These are phyloP conservation scores for Miltochrista miniata DNA, from an alignment of 2,888 invertebrate genomes.

Conservation along the genomic window DNA sequence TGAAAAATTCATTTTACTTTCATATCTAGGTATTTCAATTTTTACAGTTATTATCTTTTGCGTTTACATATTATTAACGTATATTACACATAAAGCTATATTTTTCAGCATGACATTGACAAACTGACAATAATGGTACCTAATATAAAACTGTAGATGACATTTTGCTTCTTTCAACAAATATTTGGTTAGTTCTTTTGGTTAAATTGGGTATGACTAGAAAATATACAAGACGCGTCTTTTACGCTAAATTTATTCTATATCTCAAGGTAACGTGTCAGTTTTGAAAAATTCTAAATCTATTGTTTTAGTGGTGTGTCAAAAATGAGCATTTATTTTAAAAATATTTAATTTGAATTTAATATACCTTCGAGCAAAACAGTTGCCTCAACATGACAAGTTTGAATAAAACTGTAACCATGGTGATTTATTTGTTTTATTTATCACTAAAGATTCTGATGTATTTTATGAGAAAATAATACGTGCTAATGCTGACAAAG, in stretches of 20 bases:
- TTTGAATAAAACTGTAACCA: conserved; percentile 6
- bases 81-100: conserved; percentile 51
- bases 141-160: conserved; percentile 27
- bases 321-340: conserved; percentile 17
- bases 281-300: too few species aligned
- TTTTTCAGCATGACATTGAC: conserved; percentile 34
- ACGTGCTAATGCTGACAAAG: conserved; percentile 60
- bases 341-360: conserved; percentile 20
- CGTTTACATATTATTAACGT: conserved; percentile 32
- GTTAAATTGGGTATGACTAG: conserved; percentile 35
- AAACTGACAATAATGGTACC: conserved; percentile 13
- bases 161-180: conserved; percentile 23
- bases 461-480: conserved; percentile 47
- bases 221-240: conserved; percentile 29
- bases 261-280: conserved; percentile 13
- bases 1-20: conserved; percentile 47
- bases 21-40: conserved; percentile 36
- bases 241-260: conserved; percentile 29
- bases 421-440: not conserved
- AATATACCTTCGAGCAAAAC: conserved; percentile 15
- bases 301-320: conserved; percentile 14
- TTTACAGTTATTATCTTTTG: conserved; percentile 21
- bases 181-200: conserved; percentile 22
- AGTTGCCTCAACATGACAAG: conserved; percentile 9
- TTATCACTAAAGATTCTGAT: not conserved